phyloP scores from a whole-genome alignment of 2,797 vertebrate genomes.

The Platalea minor region DNA sequence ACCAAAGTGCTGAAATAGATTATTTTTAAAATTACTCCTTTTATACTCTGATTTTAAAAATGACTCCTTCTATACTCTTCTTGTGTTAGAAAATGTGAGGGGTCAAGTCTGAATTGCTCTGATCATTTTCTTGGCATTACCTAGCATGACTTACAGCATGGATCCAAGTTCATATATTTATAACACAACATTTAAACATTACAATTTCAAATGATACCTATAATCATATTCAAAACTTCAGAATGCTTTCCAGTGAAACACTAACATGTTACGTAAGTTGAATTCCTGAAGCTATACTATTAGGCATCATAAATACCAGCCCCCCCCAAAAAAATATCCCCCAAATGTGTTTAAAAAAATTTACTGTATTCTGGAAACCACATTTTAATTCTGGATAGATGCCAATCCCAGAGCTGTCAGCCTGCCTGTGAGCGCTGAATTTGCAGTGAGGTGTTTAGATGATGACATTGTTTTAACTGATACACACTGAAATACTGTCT shows the following conservation, averaged over 20 bases:
- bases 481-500: not conserved
- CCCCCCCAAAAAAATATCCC: not conserved
- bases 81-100: not conserved
- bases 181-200: not conserved
- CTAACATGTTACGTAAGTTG: not conserved
- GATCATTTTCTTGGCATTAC: not conserved
- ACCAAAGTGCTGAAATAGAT: not conserved
- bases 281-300: not conserved
- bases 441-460: not conserved
- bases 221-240: slow-evolving; percentile 1
- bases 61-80: not conserved
- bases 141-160: not conserved
- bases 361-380: not conserved
- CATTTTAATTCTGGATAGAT: not conserved
- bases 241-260: not conserved
- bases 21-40: not conserved
- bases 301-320: not conserved
- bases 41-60: not conserved
- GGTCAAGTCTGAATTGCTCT: not conserved
- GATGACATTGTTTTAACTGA: not conserved
- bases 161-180: not conserved
- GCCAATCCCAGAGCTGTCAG: not conserved
- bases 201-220: not conserved
- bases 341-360: not conserved
- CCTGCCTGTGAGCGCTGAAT: not conserved